These are phyloP conservation scores for Apogon talboti DNA, from an alignment of 2,797 vertebrate species.

Conservation along the genomic window DNA sequence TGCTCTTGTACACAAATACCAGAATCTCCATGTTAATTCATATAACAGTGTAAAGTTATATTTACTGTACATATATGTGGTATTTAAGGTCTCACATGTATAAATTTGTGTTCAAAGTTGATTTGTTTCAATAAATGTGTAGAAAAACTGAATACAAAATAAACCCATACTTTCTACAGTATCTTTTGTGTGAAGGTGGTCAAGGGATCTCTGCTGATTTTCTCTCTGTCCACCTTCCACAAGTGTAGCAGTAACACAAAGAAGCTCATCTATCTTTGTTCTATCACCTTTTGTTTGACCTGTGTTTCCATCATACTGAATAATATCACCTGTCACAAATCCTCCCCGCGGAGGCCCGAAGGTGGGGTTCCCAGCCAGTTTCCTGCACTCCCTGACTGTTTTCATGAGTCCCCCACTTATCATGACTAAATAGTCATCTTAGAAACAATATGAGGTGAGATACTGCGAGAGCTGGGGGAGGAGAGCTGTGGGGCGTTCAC, in stretches of 20 bases:
- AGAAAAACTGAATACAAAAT: background rate
- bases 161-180: background rate
- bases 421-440: constrained; percentile 59
- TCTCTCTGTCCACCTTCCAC: constrained; percentile 7
- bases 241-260: constrained; percentile 1
- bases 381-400: constrained; percentile 66
- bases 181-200: background rate
- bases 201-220: background rate
- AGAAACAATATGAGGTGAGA: constrained; percentile 71
- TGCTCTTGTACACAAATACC: too few species aligned
- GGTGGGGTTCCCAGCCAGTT: constrained; percentile 66
- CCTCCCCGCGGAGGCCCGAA: constrained; percentile 55
- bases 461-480: constrained; percentile 44
- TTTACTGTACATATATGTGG: background rate
- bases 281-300: constrained; percentile 24
- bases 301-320: constrained; percentile 50
- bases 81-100: background rate
- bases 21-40: too few species aligned
- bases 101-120: background rate
- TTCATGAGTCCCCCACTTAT: constrained; percentile 55
- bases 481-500: constrained; percentile 65
- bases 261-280: constrained; percentile 20
- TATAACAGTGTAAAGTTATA: background rate
- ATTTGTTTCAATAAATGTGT: background rate
- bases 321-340: constrained; percentile 67